Percentiles rank a stretch among this genome's conserved stretches.
These are phyloP conservation scores for Poeciliopsis turrubarensis DNA, from an alignment of 2,113 vertebrate genomes.

Conservation along the genomic window DNA sequence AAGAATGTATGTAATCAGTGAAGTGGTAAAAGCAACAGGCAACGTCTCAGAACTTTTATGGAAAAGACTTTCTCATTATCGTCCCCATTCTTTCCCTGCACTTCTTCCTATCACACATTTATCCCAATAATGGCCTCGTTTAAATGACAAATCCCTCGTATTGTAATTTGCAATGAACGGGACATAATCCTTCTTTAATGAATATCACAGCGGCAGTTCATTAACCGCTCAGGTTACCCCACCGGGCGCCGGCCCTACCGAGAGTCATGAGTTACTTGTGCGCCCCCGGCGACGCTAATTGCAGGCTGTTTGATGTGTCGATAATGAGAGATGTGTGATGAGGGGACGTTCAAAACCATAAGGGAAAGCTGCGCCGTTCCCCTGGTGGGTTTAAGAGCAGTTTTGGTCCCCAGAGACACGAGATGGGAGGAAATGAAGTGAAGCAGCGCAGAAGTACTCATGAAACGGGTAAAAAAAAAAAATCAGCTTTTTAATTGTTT, in stretches of 20 bases:
- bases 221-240: conserved; percentile 56
- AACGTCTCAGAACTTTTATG: background rate
- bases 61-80: background rate
- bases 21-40: background rate
- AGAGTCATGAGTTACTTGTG: conserved; percentile 37
- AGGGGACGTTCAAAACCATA: conserved; percentile 1
- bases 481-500: conserved; percentile 14
- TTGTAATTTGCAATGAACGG: conserved; percentile 56
- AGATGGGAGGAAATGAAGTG: conserved; percentile 4
- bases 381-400: conserved; percentile 12
- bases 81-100: background rate
- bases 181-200: conserved; percentile 61
- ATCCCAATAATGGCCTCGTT: conserved; percentile 59
- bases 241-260: conserved; percentile 3
- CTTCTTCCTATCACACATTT: conserved; percentile 33
- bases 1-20: background rate
- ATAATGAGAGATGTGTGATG: conserved; percentile 39
- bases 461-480: background rate
- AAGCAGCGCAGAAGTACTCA: background rate
- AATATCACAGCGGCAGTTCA: conserved; percentile 64
- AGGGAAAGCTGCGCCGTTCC: background rate
- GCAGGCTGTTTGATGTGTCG: conserved; percentile 40
- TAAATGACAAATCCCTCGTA: conserved; percentile 59
- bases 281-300: conserved; percentile 40
- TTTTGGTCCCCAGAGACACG: background rate